These are phyloP conservation scores for Siniperca scherzeri DNA, from an alignment of 2,797 vertebrate species.

Conservation along the genomic window DNA sequence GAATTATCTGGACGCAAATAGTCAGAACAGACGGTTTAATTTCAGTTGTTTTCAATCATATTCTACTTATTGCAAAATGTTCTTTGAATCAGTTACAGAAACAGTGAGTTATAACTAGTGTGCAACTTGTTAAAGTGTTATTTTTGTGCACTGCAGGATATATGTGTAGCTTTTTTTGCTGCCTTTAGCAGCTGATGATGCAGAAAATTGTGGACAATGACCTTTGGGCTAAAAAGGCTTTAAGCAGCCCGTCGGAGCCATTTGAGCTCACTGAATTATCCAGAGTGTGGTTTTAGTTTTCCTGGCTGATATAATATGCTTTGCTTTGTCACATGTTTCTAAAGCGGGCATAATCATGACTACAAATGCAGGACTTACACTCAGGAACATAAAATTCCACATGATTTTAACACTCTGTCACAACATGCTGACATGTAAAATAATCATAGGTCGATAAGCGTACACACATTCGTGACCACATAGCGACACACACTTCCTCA, in stretches of 20 bases:
- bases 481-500: slow-evolving; percentile 66
- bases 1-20: slow-evolving; percentile 4
- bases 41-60: slow-evolving; percentile 28
- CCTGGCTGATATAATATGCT: slow-evolving; percentile 51
- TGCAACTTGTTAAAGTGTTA: slow-evolving; percentile 4
- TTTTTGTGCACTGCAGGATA: slow-evolving; percentile 6
- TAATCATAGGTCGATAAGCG: slow-evolving; percentile 70
- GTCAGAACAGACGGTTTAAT: slow-evolving; percentile 15
- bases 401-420: slow-evolving; percentile 65
- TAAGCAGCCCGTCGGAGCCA: slow-evolving; percentile 52
- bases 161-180: neutral
- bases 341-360: slow-evolving; percentile 23
- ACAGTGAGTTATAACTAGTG: neutral
- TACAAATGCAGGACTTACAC: slow-evolving; percentile 46
- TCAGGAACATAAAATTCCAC: slow-evolving; percentile 43
- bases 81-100: neutral
- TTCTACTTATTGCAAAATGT: slow-evolving; percentile 4
- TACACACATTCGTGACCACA: slow-evolving; percentile 63
- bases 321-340: slow-evolving; percentile 59
- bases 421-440: slow-evolving; percentile 71
- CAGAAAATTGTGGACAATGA: slow-evolving; percentile 64
- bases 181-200: slow-evolving; percentile 51
- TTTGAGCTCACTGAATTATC: slow-evolving; percentile 54
- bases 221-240: slow-evolving; percentile 54
- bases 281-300: slow-evolving; percentile 28